Conservation (phyloP, 2,888 invertebrate species). For the Macropis europaea region DNA sequence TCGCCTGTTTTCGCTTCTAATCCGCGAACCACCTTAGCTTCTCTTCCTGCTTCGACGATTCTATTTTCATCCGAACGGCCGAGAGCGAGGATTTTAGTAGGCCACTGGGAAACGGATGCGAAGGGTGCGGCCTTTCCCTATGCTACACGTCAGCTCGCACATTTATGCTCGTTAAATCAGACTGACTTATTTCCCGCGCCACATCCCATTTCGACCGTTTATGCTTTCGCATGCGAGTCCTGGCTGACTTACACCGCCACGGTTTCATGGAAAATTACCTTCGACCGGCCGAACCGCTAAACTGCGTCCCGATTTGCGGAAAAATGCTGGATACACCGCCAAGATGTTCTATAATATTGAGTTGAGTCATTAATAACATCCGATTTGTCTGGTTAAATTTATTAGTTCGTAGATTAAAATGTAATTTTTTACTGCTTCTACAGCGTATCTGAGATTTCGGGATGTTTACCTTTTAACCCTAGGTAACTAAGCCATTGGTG, state of each 20-base stretch:
- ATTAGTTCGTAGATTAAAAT: no score
- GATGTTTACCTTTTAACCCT: no score
- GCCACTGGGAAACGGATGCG: slow-evolving; percentile 64
- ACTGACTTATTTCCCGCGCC: slow-evolving; percentile 28
- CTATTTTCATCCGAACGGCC: slow-evolving; percentile 61
- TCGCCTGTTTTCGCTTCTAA: slow-evolving; percentile 21
- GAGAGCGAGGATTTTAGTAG: slow-evolving; percentile 60
- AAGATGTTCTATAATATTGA: no score
- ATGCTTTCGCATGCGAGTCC: slow-evolving; percentile 10
- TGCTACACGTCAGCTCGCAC: slow-evolving; percentile 24
- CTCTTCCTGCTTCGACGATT: slow-evolving; percentile 40
- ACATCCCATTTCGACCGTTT: slow-evolving; percentile 24
- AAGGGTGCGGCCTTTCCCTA: slow-evolving; percentile 56
- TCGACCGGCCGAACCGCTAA: background rate
- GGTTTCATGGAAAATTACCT: slow-evolving; percentile 7
- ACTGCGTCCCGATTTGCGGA: background rate
- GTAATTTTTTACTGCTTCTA: no score
- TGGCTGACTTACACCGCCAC: slow-evolving; percentile 13
- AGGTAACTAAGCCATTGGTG: no score
- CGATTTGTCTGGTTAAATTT: no score
- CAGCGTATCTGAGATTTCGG: no score
- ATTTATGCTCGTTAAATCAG: slow-evolving; percentile 49
- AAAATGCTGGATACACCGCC: no score
- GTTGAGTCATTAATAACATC: no score
- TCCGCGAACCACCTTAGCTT: slow-evolving; percentile 10